Percentiles rank a stretch among this genome's conserved stretches.
phyloP scores from a whole-genome alignment of 2,113 vertebrate genomes.

The Cyanistes caeruleus region DNA sequence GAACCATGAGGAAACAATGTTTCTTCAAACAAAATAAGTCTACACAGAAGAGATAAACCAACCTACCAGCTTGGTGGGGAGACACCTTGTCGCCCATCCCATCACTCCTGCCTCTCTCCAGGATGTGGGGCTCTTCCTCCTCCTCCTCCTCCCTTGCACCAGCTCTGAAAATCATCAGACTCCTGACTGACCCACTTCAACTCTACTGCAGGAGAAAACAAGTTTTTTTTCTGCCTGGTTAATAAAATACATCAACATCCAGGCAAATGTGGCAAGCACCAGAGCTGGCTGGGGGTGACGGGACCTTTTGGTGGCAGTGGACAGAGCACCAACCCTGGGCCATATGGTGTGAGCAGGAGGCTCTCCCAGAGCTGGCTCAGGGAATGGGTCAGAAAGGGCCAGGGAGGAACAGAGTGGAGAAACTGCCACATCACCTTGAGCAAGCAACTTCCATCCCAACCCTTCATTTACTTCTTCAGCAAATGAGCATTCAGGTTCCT shows the following conservation, averaged over 20 bases:
- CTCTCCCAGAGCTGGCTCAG: background rate
- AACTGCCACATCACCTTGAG: background rate
- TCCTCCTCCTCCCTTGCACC: background rate
- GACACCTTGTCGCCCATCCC: background rate
- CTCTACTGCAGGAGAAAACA: background rate
- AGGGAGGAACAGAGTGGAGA: background rate
- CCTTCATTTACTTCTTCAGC: background rate
- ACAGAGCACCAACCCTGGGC: background rate
- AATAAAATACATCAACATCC: background rate
- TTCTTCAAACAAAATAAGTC: background rate
- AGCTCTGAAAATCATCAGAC: background rate
- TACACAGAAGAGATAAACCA: background rate
- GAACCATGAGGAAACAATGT: background rate
- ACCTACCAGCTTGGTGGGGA: background rate
- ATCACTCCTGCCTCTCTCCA: background rate
- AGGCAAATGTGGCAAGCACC: background rate
- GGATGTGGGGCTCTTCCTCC: background rate
- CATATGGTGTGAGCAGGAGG: background rate
- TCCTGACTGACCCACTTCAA: background rate
- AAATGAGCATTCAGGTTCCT: background rate
- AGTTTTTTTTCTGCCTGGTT: background rate
- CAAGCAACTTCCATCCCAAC: background rate
- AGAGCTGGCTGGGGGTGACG: accelerated
- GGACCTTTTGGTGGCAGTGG: background rate
- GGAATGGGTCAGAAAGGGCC: background rate